Percentiles rank a stretch among this genome's conserved stretches.
Conservation (phyloP, 2,888 invertebrate genomes). For the Cerastis leucographa region DNA sequence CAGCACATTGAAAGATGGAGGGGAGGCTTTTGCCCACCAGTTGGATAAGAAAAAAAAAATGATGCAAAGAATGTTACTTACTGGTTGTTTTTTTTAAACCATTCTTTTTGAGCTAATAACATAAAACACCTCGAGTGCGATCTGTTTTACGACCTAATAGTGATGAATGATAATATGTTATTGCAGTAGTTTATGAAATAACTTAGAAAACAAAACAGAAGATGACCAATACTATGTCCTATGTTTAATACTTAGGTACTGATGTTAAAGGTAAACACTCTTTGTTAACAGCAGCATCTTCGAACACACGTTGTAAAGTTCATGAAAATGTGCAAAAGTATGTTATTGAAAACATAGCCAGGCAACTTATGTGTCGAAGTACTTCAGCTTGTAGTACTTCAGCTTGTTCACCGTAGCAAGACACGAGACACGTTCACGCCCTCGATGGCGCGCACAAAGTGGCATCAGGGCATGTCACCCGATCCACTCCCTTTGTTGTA, state of each 20-base stretch:
- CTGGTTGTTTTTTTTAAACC: not conserved
- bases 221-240: not conserved
- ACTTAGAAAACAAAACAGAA: not conserved
- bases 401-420: constrained; percentile 52
- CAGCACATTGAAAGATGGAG: not conserved
- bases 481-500: constrained; percentile 81
- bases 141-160: not conserved
- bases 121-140: not conserved
- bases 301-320: not conserved
- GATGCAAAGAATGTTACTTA: not conserved
- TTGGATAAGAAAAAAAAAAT: not conserved
- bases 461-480: constrained; percentile 77
- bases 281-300: not conserved
- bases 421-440: constrained; percentile 78
- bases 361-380: constrained; percentile 31
- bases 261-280: not conserved
- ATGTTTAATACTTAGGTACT: not conserved
- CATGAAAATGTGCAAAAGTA: not conserved
- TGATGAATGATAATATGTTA: not conserved
- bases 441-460: constrained; percentile 83
- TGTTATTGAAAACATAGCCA: not conserved
- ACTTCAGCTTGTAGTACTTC: constrained; percentile 47
- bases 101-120: not conserved
- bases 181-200: not conserved
- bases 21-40: not conserved